Evolutionary conservation across 2,113 vertebrate genomes (phyloP).

Genomic region (Clupea harengus): DNA sequence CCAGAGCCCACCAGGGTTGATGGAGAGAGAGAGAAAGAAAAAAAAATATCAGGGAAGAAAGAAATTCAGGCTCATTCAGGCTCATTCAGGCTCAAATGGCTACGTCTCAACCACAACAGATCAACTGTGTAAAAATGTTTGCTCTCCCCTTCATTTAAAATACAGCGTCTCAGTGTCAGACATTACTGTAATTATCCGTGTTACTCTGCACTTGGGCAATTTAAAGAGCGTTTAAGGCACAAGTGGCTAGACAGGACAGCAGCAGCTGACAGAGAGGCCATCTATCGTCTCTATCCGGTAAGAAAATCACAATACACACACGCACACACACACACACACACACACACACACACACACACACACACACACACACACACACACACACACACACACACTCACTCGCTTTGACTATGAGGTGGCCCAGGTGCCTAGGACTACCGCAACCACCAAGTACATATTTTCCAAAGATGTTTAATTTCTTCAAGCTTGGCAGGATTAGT

Average conservation of each 20-base stretch:
- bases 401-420: constrained; percentile 8
- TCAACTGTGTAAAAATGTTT: constrained; percentile 61
- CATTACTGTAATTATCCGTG: constrained; percentile 56
- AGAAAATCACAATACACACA: background rate
- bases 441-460: background rate
- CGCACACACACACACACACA: background rate
- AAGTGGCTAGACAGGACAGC: constrained; percentile 11
- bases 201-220: constrained; percentile 25
- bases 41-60: constrained; percentile 13
- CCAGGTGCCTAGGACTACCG: background rate
- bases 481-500: background rate
- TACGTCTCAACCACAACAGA: constrained; percentile 44
- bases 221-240: constrained; percentile 19
- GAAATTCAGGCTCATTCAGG: background rate
- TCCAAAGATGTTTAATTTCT: background rate
- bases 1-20: constrained; percentile 65
- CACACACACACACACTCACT: constrained; percentile 18
- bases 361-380: constrained; percentile 13
- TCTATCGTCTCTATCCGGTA: constrained; percentile 20
- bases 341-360: background rate
- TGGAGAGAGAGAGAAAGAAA: background rate
- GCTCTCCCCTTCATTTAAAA: constrained; percentile 54
- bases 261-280: constrained; percentile 15
- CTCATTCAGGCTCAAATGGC: constrained; percentile 37
- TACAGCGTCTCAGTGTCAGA: constrained; percentile 55